Evolutionary conservation across 2,797 vertebrate genomes (phyloP).

Genomic region (Natrix natrix): DNA sequence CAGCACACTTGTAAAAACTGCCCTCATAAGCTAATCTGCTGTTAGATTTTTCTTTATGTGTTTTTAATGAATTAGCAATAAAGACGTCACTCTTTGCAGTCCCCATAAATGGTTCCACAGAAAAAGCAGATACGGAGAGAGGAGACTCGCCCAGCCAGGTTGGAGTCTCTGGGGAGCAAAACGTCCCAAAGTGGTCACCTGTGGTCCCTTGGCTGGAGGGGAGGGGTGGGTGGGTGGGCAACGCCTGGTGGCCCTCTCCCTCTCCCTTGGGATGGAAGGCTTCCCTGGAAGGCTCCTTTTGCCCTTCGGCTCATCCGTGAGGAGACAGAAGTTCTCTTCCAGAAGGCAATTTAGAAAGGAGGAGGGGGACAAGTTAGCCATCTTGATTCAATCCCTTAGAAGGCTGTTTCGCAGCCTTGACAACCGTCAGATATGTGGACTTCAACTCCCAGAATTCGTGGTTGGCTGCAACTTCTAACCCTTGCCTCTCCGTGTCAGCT

Average conservation of each 20-base stretch:
- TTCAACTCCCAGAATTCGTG: not conserved
- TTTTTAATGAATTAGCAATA: constrained; percentile 41
- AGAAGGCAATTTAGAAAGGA: not conserved
- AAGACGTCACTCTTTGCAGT: not conserved
- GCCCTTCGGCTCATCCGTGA: not conserved
- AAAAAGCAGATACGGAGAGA: constrained; percentile 23
- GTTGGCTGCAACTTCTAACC: not conserved
- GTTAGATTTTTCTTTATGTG: constrained; percentile 54
- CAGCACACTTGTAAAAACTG: constrained; percentile 58
- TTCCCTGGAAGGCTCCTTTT: not conserved
- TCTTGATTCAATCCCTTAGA: not conserved
- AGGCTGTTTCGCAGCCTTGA: not conserved
- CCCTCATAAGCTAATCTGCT: constrained; percentile 55
- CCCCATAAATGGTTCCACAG: constrained; percentile 1
- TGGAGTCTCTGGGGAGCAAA: not conserved
- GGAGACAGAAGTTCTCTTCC: not conserved
- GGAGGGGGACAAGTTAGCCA: not conserved
- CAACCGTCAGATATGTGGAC: not conserved
- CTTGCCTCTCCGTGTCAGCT: not conserved
- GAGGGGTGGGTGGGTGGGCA: not conserved
- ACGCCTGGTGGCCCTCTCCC: not conserved
- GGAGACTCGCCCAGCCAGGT: constrained; percentile 39
- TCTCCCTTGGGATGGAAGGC: not conserved
- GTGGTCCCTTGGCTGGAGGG: not conserved
- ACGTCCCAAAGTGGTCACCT: not conserved